A percentile compares a stretch with the other conserved stretches of the same genome.
Conservation (phyloP, 1,140 invertebrate species). For the Bilobella aurantiaca region DNA sequence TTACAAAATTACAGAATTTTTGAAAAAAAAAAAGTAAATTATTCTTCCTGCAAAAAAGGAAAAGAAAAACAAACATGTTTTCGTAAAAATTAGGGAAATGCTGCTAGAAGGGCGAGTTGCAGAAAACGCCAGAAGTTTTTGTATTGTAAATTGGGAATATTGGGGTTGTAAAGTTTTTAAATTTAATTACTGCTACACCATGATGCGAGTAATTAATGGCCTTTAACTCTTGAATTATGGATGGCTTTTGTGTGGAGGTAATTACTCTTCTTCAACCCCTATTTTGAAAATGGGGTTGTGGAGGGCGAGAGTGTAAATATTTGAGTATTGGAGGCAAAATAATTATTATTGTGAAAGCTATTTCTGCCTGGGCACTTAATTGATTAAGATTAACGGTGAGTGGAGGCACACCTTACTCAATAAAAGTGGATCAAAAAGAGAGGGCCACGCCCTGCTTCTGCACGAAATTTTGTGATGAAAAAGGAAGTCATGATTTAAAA, state of each 20-base stretch:
- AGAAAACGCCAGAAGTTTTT: no score
- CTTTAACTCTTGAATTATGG: background rate
- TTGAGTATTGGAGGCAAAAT: background rate
- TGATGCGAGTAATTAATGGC: background rate
- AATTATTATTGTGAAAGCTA: background rate
- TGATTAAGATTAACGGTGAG: conserved; percentile 5
- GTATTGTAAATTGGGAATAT: no score
- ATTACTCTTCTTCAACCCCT: no score
- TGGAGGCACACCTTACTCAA: background rate
- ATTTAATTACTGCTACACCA: background rate
- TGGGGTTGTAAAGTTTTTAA: no score
- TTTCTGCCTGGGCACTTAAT: no score
- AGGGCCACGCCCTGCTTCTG: background rate
- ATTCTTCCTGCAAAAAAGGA: no score
- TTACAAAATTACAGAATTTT: no score
- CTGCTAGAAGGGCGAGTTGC: no score
- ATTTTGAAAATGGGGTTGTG: no score
- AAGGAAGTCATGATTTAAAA: background rate
- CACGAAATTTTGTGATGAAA: background rate
- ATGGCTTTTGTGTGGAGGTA: background rate
- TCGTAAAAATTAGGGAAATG: no score
- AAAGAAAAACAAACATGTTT: no score
- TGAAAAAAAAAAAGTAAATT: no score
- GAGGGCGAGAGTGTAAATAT: background rate
- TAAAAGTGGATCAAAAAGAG: background rate